Evolutionary conservation across 35 echinoderm and acorn worm species (phyloP), one percentile per base, ranked within the genome.

Genomic region (Hemicentrotus pulcherrimus): DNA sequence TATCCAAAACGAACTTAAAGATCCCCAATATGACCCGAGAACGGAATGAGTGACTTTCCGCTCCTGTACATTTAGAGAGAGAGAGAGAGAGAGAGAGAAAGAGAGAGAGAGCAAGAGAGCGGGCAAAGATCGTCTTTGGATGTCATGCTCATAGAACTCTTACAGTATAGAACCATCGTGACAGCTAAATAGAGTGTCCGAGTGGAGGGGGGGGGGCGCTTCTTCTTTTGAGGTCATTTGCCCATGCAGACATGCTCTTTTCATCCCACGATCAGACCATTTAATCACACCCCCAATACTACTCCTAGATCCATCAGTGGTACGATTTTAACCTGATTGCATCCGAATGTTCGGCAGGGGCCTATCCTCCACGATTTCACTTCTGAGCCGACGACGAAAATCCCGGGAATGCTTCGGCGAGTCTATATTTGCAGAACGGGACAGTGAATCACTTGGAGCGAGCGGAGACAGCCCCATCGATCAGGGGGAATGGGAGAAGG

Each of bases 401-500:
- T 78, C 65, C 65, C 65, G 19, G 65, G 65, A 78, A 78, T 78
- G 65, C 65, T 78, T 78, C 28, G 28, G 22, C 65, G 65, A n/a
- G 65, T 28, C 65, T 78, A 78, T 59, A 41, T 78, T 78, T n/a
- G 28, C n/a, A 22, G 65, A 78, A 28, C 19, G 24, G 65, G 22
- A n/a, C 65, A 78, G 65, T 78, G 65, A 78, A 78, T 78, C 65
- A 78, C 24, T 78, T 78, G 65, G 24, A 78, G 65, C 65, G 65
- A 78, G 7, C 7, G 65, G 19, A 78, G 65, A 78, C 65, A n/a
- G 4, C 15, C 1, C 65, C 65, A 78, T 8, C 65, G 19, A 78
- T 78, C 65, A 78, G 19, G 19, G 65, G 28, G 65, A 78, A 28
- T 28, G 65, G 19, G 6, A 78, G 28, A 28, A 78, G 65, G 19